Percentiles rank a stretch among this genome's conserved stretches.
Evolutionary conservation across 1,140 invertebrate genomes (phyloP).

Genomic region (Condylostylus longicornis): DNA sequence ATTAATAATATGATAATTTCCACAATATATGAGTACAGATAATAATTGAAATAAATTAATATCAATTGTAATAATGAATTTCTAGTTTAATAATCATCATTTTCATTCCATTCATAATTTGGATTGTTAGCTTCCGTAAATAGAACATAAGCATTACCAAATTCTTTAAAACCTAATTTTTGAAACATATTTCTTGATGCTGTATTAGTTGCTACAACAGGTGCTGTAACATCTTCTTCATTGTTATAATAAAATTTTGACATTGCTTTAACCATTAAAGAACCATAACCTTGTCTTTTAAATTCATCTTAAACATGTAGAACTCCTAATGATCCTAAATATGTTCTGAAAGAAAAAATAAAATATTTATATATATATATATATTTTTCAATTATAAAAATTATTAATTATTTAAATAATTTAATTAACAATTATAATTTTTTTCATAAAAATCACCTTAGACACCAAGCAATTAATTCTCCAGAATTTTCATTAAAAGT

Average conservation of each 20-base stretch:
- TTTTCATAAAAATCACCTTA: constrained; percentile 15
- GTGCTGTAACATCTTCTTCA: constrained; percentile 18
- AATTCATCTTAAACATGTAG: constrained; percentile 20
- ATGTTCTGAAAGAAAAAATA: no score
- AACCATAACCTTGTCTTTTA: constrained; percentile 20
- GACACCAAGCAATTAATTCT: constrained; percentile 23
- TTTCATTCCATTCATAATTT: no score
- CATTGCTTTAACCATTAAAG: constrained; percentile 16
- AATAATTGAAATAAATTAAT: no score
- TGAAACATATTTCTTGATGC: constrained; percentile 25
- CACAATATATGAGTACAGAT: no score
- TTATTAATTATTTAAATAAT: neutral
- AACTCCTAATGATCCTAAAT: constrained; percentile 18
- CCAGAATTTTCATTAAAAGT: constrained; percentile 16
- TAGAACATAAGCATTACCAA: constrained; percentile 16
- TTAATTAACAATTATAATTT: neutral
- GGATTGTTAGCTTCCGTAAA: no score
- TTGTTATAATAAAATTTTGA: constrained; percentile 14
- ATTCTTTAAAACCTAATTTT: constrained; percentile 19
- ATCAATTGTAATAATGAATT: no score
- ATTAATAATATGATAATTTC: no score
- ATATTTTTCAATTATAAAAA: neutral
- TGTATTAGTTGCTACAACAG: constrained; percentile 15
- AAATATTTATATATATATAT: no score
- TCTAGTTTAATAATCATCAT: no score